phyloP scores from a whole-genome alignment of 2,113 vertebrate species.

The Columba janthina region DNA sequence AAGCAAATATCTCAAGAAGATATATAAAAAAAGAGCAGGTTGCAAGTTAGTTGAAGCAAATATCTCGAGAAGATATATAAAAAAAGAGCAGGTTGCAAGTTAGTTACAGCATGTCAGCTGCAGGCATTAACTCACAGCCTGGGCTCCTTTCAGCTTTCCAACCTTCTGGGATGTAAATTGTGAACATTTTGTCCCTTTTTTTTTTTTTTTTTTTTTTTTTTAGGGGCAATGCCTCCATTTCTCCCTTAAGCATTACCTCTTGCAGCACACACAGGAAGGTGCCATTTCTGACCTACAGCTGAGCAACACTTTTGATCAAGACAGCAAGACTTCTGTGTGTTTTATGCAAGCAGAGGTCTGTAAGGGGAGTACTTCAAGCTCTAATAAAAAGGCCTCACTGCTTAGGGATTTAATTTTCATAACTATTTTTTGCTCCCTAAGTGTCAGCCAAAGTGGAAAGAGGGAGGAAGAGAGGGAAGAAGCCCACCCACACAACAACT shows the following conservation, averaged over 20 bases:
- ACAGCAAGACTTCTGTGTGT: neutral
- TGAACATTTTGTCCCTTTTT: neutral
- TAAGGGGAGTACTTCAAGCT: neutral
- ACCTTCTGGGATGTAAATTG: neutral
- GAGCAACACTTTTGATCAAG: neutral
- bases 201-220: neutral
- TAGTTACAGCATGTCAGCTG: neutral
- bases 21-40: neutral
- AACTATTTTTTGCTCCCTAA: neutral
- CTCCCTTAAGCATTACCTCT: neutral
- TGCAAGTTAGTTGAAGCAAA: neutral
- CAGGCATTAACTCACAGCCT: neutral
- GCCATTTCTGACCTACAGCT: neutral
- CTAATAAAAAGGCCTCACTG: neutral
- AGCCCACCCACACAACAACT: neutral
- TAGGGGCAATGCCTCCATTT: neutral
- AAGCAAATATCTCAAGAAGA: neutral
- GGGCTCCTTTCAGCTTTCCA: neutral
- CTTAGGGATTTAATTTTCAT: neutral
- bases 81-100: neutral
- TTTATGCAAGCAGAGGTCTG: neutral
- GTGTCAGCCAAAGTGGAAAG: neutral
- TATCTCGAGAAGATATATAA: neutral
- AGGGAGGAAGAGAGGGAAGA: neutral
- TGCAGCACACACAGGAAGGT: neutral